A percentile compares a stretch with the other conserved stretches of the same genome.
Conservation (phyloP, 2,113 vertebrate genomes). For the Henicopernis longicauda region DNA sequence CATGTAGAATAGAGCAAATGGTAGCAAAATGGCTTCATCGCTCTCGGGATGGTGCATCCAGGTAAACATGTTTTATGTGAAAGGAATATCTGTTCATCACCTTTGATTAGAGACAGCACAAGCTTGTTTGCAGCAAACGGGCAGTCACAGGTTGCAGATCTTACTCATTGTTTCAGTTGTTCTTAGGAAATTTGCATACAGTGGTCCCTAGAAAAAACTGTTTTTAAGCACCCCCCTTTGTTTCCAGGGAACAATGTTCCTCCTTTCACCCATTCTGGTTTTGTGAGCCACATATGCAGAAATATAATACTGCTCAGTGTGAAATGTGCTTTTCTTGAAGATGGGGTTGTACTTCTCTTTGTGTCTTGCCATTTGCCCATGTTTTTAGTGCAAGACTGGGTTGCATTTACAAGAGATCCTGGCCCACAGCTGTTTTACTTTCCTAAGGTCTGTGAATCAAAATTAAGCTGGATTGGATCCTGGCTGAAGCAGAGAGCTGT, state of each 20-base stretch:
- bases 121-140: neutral
- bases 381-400: neutral
- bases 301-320: neutral
- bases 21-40: slow-evolving; percentile 94
- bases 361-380: neutral
- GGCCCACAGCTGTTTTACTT: neutral
- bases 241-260: neutral
- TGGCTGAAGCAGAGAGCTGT: neutral
- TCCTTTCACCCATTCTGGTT: neutral
- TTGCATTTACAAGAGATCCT: neutral
- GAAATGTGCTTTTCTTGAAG: neutral
- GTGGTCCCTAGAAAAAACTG: neutral
- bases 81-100: neutral
- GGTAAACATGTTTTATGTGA: slow-evolving; percentile 67
- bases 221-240: neutral
- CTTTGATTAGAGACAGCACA: neutral
- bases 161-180: rapidly evolving
- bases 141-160: neutral
- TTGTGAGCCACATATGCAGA: neutral
- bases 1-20: slow-evolving; percentile 92
- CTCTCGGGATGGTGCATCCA: slow-evolving; percentile 83
- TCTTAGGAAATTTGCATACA: neutral
- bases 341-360: neutral
- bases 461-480: neutral
- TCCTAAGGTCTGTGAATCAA: neutral